A percentile compares a stretch with the other conserved stretches of the same genome.
Conservation (phyloP, 2,113 vertebrate species). For the Saguinus imperator region DNA sequence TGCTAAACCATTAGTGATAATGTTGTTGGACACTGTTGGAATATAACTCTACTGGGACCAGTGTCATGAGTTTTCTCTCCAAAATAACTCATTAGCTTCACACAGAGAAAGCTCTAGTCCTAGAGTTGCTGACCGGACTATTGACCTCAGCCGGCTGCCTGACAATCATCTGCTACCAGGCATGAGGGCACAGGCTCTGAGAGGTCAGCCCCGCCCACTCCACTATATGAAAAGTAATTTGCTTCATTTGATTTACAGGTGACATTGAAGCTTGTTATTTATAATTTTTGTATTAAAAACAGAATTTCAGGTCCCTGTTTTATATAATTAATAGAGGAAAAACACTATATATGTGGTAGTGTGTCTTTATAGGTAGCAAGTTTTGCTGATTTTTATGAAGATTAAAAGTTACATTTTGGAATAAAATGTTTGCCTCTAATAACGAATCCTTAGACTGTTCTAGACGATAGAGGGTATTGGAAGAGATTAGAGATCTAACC, state of each 20-base stretch:
- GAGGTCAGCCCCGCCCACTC: neutral
- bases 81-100: neutral
- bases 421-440: neutral
- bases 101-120: neutral
- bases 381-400: neutral
- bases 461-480: neutral
- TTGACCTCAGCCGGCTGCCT: neutral
- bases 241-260: too few species aligned
- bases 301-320: neutral
- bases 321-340: neutral
- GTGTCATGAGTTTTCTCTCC: neutral
- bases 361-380: neutral
- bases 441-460: neutral
- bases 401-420: neutral
- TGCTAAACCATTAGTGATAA: neutral
- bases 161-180: accelerated
- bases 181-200: neutral
- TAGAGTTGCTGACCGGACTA: accelerated
- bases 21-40: too few species aligned
- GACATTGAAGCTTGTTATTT: too few species aligned
- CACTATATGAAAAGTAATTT: neutral
- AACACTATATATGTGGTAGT: neutral
- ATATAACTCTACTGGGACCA: accelerated
- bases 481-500: neutral
- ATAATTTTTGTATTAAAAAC: neutral